Conservation (phyloP, 2,113 vertebrate species). For the Nothobranchius furzeri region DNA sequence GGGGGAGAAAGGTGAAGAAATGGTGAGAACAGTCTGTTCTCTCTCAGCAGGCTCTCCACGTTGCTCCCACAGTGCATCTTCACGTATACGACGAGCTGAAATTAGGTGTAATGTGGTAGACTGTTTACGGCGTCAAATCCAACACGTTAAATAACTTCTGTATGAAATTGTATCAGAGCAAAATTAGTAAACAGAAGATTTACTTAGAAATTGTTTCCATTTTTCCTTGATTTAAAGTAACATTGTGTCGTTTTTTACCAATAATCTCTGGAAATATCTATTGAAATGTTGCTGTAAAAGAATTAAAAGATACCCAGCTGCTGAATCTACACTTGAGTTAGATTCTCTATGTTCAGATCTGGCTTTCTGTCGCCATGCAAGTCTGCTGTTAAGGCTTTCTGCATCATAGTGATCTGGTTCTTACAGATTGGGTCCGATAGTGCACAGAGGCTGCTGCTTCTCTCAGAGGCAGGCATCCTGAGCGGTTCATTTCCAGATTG, state of each 20-base stretch:
- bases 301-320: too few relatives aligned
- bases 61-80: constrained; percentile 39
- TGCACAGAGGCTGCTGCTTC: too few relatives aligned
- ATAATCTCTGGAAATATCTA: too few relatives aligned
- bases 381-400: constrained; percentile 31
- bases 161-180: constrained; percentile 38
- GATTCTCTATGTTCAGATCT: constrained; percentile 6
- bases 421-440: constrained; percentile 10
- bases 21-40: constrained; percentile 38
- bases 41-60: constrained; percentile 48
- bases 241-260: too few relatives aligned
- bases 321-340: constrained; percentile 21
- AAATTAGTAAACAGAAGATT: not conserved
- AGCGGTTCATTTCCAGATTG: too few relatives aligned
- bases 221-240: too few relatives aligned
- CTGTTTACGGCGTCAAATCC: constrained; percentile 31
- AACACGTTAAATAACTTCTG: constrained; percentile 31
- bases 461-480: too few relatives aligned
- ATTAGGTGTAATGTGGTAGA: constrained; percentile 48
- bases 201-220: too few relatives aligned
- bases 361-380: not conserved
- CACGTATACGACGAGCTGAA: constrained; percentile 64
- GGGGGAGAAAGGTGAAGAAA: constrained; percentile 38
- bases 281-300: too few relatives aligned
- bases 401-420: constrained; percentile 15